These are phyloP conservation scores for Dendrocincla tyrannina DNA, from an alignment of 2,797 vertebrate genomes.

Conservation along the genomic window DNA sequence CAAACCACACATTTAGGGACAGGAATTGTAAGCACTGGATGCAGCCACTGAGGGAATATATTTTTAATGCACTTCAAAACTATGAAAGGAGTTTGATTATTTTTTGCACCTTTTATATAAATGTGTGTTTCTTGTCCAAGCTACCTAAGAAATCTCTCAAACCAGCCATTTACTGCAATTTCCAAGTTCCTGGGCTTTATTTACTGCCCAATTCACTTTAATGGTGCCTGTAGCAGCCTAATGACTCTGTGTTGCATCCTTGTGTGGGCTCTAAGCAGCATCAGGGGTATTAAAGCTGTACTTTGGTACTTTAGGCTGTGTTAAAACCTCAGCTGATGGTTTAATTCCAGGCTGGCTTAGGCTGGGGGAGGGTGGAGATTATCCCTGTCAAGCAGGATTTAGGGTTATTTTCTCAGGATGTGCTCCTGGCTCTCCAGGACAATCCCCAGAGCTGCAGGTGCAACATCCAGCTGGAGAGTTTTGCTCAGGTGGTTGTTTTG, in stretches of 20 bases:
- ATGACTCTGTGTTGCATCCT: neutral
- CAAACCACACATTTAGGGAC: neutral
- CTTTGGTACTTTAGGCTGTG: neutral
- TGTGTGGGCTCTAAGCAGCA: neutral
- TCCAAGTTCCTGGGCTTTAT: neutral
- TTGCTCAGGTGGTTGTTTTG: neutral
- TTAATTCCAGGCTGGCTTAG: neutral
- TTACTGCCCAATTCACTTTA: neutral
- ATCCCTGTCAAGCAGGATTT: neutral
- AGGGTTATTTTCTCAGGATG: neutral
- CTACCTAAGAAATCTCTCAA: neutral
- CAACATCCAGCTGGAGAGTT: neutral
- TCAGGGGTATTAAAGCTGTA: neutral
- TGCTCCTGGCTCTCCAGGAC: neutral
- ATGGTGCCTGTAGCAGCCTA: neutral
- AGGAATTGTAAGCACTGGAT: neutral
- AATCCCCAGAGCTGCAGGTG: neutral
- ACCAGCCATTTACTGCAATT: neutral
- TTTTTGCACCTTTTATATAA: neutral
- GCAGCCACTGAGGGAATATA: neutral
- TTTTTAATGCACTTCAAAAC: neutral
- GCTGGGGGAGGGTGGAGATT: neutral
- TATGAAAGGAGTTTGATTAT: neutral
- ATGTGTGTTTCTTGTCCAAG: accelerated
- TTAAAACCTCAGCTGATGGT: neutral